Percentiles rank a stretch among this genome's conserved stretches.
These are phyloP conservation scores for Caenorhabditis briggsae DNA, from an alignment of 1,140 invertebrate genomes.

Conservation along the genomic window DNA sequence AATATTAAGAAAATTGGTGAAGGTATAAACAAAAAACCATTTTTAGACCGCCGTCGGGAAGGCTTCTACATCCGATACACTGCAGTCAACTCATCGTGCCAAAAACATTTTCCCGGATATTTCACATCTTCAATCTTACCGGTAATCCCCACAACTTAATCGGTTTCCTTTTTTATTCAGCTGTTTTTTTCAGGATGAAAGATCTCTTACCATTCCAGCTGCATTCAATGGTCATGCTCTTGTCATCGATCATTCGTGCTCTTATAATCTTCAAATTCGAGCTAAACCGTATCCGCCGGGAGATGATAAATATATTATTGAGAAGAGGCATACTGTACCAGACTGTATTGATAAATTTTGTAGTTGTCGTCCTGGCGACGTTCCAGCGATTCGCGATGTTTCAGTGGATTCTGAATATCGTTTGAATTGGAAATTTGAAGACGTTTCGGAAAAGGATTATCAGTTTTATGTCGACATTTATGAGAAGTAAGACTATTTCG, in stretches of 20 bases:
- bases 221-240: constrained; percentile 40
- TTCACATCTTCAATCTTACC: constrained; percentile 48
- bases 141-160: not conserved
- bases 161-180: not conserved
- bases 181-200: constrained; percentile 43
- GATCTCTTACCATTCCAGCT: constrained; percentile 57
- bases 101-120: constrained; percentile 59
- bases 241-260: constrained; percentile 57
- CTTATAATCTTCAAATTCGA: constrained; percentile 60
- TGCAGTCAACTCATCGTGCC: constrained; percentile 35
- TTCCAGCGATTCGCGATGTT: constrained; percentile 13
- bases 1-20: not conserved
- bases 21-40: too few relatives aligned
- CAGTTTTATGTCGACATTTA: constrained; percentile 31
- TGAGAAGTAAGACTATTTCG: not conserved
- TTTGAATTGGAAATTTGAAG: constrained; percentile 22
- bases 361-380: constrained; percentile 51
- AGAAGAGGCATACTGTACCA: constrained; percentile 49
- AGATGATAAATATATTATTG: constrained; percentile 44
- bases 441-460: constrained; percentile 6
- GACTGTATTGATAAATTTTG: constrained; percentile 60
- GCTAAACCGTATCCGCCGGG: constrained; percentile 61
- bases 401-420: constrained; percentile 22
- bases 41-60: constrained; percentile 47
- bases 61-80: constrained; percentile 55